Evolutionary conservation across 1,140 invertebrate species (phyloP).

Genomic region (Leptoteleia sp.): DNA sequence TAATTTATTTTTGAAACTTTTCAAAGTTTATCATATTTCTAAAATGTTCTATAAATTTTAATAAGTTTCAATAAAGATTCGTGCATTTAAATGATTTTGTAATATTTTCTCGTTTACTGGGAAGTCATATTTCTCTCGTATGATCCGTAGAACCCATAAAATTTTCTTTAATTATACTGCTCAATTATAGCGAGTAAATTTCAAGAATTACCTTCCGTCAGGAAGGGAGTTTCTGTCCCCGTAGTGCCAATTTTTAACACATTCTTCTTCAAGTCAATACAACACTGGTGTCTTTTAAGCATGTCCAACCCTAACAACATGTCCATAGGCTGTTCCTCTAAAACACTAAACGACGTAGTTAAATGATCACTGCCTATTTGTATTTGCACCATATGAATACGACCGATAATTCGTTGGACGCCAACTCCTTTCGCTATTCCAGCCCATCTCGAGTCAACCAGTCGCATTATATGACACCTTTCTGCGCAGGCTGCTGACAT

Average conservation of each 20-base stretch:
- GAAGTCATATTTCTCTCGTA: no score
- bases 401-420: conserved; percentile 96
- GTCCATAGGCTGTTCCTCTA: conserved; percentile 99
- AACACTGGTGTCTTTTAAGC: conserved; percentile 97
- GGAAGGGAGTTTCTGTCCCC: conserved; percentile 94
- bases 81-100: no score
- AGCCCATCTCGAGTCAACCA: conserved; percentile 96
- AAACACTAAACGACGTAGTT: conserved; percentile 97
- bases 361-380: conserved; percentile 96
- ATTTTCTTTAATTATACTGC: no score
- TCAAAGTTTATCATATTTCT: no score
- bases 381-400: conserved; percentile 98
- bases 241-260: conserved; percentile 96
- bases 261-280: conserved; percentile 95
- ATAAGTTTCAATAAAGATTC: no score
- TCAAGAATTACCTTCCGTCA: conserved; percentile 86
- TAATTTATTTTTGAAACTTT: no score
- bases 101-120: no score
- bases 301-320: conserved; percentile 98
- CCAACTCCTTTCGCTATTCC: conserved; percentile 98
- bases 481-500: conserved; percentile 96
- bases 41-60: no score
- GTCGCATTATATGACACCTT: conserved; percentile 96
- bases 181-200: no score
- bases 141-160: no score